These are phyloP conservation scores for Potorous gilbertii DNA, from an alignment of 2,797 vertebrate genomes.

Conservation along the genomic window DNA sequence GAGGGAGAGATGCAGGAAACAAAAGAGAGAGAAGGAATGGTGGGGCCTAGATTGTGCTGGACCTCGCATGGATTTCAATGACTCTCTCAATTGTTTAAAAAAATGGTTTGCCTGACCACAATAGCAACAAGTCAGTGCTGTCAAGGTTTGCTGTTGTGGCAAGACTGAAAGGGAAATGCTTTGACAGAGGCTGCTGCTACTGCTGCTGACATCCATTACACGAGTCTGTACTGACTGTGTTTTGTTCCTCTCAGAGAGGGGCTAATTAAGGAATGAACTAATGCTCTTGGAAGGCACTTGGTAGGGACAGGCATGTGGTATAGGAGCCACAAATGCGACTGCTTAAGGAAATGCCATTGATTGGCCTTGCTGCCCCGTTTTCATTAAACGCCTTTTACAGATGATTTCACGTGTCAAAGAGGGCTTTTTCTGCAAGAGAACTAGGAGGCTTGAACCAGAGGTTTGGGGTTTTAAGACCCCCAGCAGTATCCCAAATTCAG, in stretches of 20 bases:
- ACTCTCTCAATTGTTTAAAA: neutral
- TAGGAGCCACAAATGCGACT: neutral
- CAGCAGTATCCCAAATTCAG: neutral
- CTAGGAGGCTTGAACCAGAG: neutral
- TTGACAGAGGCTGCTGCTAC: neutral
- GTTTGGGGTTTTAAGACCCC: neutral
- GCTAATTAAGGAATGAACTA: neutral
- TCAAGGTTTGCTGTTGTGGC: neutral
- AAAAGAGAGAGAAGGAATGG: neutral
- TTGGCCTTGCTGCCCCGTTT: neutral
- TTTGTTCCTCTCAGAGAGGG: neutral
- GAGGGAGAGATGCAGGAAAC: neutral
- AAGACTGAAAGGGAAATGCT: neutral
- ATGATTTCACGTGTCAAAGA: neutral
- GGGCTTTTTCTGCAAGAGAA: neutral
- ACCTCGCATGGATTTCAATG: neutral
- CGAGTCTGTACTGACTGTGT: neutral
- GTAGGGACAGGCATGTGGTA: neutral
- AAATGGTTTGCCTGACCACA: neutral
- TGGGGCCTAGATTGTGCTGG: neutral
- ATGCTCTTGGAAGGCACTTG: neutral
- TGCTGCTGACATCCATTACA: neutral
- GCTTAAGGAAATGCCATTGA: neutral
- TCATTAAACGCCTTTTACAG: neutral
- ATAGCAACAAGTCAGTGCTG: neutral